These are phyloP conservation scores for Mesorhabditis sp. DNA, from an alignment of 2,888 invertebrate species.

Conservation along the genomic window DNA sequence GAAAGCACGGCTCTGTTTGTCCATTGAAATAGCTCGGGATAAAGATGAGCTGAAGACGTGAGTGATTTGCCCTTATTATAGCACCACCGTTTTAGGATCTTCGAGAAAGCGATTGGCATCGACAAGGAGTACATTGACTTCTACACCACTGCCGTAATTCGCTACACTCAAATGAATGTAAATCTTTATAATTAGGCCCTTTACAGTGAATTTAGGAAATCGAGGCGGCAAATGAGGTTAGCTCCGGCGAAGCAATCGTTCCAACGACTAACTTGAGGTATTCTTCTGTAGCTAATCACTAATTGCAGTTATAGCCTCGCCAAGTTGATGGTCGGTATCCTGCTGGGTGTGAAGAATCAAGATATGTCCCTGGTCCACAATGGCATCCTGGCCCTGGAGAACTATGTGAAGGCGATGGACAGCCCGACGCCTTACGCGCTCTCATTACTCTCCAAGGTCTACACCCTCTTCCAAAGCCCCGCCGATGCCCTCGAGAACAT, in stretches of 20 bases:
- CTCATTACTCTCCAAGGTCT: constrained; percentile 17
- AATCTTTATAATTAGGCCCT: background rate
- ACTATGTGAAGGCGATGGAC: constrained; percentile 10
- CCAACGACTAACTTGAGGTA: background rate
- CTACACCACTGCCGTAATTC: constrained; percentile 19
- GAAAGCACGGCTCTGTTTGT: constrained; percentile 10
- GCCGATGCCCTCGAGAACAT: constrained; percentile 11
- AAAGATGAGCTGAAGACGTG: constrained; percentile 15
- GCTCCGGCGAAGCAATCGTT: background rate
- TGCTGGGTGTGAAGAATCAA: background rate
- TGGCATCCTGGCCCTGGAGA: constrained; percentile 16
- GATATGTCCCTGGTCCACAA: constrained; percentile 12
- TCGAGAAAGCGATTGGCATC: constrained; percentile 13
- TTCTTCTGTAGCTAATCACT: background rate
- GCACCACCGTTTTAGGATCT: constrained; percentile 7
- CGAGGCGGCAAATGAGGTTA: background rate
- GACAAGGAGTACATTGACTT: constrained; percentile 17
- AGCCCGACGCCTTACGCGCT: constrained; percentile 8
- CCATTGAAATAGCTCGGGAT: constrained; percentile 12
- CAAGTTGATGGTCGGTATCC: background rate
- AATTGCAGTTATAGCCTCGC: background rate
- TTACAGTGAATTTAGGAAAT: background rate
- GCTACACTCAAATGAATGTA: constrained; percentile 9
- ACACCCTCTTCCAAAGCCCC: constrained; percentile 16
- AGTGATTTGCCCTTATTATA: background rate